Evolutionary conservation across 2,113 vertebrate species (phyloP), one percentile per base, ranked within the genome.

Genomic region (Cariama cristata): DNA sequence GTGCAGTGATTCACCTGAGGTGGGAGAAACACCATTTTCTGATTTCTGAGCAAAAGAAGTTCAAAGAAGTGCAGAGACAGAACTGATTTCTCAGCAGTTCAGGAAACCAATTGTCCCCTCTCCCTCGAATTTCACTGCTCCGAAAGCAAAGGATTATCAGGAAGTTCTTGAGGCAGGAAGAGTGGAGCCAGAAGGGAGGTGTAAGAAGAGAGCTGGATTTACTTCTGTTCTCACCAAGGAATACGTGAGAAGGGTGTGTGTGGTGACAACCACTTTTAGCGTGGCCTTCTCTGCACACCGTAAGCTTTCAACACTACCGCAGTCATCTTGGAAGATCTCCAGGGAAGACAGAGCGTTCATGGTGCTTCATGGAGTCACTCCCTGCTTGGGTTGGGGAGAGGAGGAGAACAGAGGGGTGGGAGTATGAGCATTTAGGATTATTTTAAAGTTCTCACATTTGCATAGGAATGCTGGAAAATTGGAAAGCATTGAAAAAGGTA

Each of bases 321-420:
- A 38, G n/a, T 44, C 17, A 19, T 52, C 18, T 4, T 44, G 49
- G 44, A 64, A 86, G 24, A 5, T n/a, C 21, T 60, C 42, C 50
- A 49, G 14, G 17, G 53, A 86, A 40, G 14, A 40, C 2, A 18
- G 2, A 66, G 6, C 0, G 0, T 35, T 53, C 0, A 0, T 17
- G 12, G 49, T 17, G 7, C 9, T 60, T 12, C 7, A 4, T 8
- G 49, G 11, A 11, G 49, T 79, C 52, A 76, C 6, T 56, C 17
- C 15, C 14, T 47, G 6, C 26, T 42, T 44, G 21, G 8, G 3
- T 14, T 2, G 0, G 4, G 17, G n/a, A 38, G 2, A 50, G 4
- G 16, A 85, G 14, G 10, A 76, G 26, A 55, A 47, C 0, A 2
- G 49, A 68, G 24, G 1, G 3, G 5, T 2, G 1, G 8, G 13